phyloP scores from a whole-genome alignment of 2,797 vertebrate species.

The Pteronotus mesoamericanus region DNA sequence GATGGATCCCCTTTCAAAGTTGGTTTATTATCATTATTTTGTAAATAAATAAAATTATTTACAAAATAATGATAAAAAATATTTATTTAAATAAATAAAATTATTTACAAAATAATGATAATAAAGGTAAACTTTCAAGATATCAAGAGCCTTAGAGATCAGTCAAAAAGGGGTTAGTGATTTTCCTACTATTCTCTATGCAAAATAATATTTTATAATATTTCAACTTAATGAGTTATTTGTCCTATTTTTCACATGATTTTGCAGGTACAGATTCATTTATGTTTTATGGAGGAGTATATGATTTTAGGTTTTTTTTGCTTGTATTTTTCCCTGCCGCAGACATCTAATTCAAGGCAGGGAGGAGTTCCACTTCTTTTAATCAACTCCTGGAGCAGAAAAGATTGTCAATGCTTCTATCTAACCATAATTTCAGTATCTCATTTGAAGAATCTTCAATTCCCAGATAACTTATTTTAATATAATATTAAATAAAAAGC shows the following conservation, averaged over 20 bases:
- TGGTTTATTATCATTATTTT: neutral
- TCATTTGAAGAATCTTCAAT: neutral
- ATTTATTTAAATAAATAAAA: too few species aligned
- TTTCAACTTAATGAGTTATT: neutral
- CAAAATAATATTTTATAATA: neutral
- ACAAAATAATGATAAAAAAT: too few species aligned
- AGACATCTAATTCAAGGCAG: neutral
- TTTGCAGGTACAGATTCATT: neutral
- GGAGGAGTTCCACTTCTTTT: neutral
- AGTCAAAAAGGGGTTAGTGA: neutral
- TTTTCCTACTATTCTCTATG: neutral
- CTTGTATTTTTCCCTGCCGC: neutral
- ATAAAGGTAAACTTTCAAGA: neutral
- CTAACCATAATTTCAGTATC: neutral
- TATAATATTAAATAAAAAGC: neutral
- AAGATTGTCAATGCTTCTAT: neutral
- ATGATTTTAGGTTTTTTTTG: neutral
- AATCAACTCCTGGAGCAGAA: neutral
- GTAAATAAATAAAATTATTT: too few species aligned
- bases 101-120: too few species aligned
- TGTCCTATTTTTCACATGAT: neutral
- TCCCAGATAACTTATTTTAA: neutral
- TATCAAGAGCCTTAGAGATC: neutral
- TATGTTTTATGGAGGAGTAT: fast-evolving
- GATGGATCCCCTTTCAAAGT: neutral